These are phyloP conservation scores for Dendroctonus ponderosae DNA, from an alignment of 1,140 invertebrate species.

Conservation along the genomic window DNA sequence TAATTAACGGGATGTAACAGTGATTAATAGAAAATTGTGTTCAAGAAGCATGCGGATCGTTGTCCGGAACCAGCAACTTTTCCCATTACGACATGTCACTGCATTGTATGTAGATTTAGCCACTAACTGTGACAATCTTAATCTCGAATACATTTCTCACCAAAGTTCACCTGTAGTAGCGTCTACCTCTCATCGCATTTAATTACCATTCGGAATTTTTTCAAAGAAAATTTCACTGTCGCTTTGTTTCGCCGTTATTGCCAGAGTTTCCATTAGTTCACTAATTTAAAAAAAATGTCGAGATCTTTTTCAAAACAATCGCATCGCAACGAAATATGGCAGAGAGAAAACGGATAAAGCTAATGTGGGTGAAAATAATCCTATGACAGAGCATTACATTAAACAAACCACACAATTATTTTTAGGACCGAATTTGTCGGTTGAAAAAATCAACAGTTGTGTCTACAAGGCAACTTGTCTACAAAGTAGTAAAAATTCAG, in stretches of 20 bases:
- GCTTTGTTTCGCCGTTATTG: constrained; percentile 5
- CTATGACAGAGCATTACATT: no score
- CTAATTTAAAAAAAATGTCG: no score
- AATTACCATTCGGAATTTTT: constrained; percentile 21
- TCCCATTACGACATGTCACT: constrained; percentile 51
- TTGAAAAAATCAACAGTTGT: no score
- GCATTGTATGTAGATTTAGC: constrained; percentile 49
- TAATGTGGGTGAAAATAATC: no score
- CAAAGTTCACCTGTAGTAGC: constrained; percentile 29
- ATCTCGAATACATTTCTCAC: constrained; percentile 47
- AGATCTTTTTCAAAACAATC: no score
- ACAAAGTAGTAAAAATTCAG: no score
- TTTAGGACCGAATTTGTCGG: no score
- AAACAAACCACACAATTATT: no score
- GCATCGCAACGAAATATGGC: no score
- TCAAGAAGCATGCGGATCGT: constrained; percentile 46
- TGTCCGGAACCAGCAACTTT: constrained; percentile 42
- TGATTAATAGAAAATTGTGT: constrained; percentile 50
- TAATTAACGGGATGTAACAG: constrained; percentile 51
- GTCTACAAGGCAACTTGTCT: no score
- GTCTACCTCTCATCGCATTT: constrained; percentile 25
- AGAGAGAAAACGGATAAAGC: no score
- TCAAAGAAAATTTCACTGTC: constrained; percentile 18
- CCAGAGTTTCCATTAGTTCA: no score
- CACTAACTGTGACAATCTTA: constrained; percentile 50